Percentiles rank a stretch among this genome's conserved stretches.
Conservation (phyloP, 2,797 vertebrate genomes). For the Tokudaia tokunoshimensis region DNA sequence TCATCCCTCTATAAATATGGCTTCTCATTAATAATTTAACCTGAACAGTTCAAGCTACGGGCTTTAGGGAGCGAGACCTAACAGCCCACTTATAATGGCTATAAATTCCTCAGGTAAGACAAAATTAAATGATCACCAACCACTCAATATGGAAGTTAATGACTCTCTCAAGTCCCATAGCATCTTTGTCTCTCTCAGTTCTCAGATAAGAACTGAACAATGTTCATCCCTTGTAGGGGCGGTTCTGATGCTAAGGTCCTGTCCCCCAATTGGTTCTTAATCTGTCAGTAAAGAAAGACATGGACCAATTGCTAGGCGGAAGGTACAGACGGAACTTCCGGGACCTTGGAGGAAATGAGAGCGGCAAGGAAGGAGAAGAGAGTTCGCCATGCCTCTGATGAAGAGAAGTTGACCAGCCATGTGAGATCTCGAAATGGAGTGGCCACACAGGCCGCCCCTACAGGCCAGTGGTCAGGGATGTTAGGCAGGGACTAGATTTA, state of each 20-base stretch:
- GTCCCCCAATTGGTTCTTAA: too few relatives aligned
- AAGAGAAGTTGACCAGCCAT: not conserved
- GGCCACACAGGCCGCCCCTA: not conserved
- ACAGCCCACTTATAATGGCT: constrained; percentile 28
- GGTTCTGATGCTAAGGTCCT: too few relatives aligned
- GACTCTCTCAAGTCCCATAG: constrained; percentile 13
- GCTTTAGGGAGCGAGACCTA: constrained; percentile 3
- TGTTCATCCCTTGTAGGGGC: not conserved
- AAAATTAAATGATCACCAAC: not conserved
- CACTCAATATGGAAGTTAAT: not conserved
- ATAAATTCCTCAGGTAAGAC: constrained; percentile 34
- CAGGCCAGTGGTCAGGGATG: not conserved
- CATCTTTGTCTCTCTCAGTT: too few relatives aligned
- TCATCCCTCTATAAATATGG: constrained; percentile 35
- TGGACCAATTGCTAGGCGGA: too few relatives aligned
- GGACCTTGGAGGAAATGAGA: too few relatives aligned
- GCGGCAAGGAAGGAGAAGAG: too few relatives aligned
- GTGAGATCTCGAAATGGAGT: not conserved
- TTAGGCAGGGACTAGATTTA: not conserved
- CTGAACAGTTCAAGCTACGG: constrained; percentile 17
- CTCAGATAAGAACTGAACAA: too few relatives aligned
- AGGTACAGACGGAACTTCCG: too few relatives aligned
- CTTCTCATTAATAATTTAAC: constrained; percentile 67
- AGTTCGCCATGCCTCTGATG: not conserved
- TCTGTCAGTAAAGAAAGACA: too few relatives aligned